Base-by-base conservation (phyloP, 2,888 invertebrate genomes). In the Aleiodes leptofemur region DNA sequence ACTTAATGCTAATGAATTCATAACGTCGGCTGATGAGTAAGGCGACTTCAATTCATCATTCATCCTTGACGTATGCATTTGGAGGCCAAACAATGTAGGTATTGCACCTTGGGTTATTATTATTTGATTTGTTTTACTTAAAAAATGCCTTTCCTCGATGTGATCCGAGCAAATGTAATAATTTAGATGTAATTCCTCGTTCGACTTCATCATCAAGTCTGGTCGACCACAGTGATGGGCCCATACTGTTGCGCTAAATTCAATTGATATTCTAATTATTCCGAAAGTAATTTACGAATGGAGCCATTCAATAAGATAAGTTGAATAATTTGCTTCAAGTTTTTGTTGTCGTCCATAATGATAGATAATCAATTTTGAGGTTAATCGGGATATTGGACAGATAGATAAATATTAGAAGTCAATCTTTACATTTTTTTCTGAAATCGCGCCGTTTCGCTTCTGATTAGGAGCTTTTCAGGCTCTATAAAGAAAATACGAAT, bases 161-260 rank as follows among this genome's bases (percentile, higher is more conserved):
- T 85, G 84, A 75, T 83, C 74, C 1, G 83, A 82, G 53, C 85
- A 85, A 73, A 85, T 75, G 48, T 82, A 84, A 69, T 83, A 82
- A 80, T 84, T 83, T 3, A 69, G 71, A 74, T 85, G 83, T 14
- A 85, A 73, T 66, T 85, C 82, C 53, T 80, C 76, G 31, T 78
- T 82, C 1, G 83, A 78, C 69, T 85, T 85, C 16, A 70, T 61
- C 29, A 81, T n/a, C n/a, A 85, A 80, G 31, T 85, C 85, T 7
- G 72, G 72, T 61, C 85, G 78, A 23, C 79, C 81, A n/a, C 82
- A 85, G 61, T 82, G 81, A 34, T 83, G 79, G 0, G 83, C 84
- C 83, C 84, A 84, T 69, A 79, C 59, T 55, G 81, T 81, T 0
- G 82, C 81, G 11, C 84, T 84, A 75, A 4, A 79, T 72, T 50